phyloP scores from a whole-genome alignment of 2,113 vertebrate species.

The Piaya cayana region DNA sequence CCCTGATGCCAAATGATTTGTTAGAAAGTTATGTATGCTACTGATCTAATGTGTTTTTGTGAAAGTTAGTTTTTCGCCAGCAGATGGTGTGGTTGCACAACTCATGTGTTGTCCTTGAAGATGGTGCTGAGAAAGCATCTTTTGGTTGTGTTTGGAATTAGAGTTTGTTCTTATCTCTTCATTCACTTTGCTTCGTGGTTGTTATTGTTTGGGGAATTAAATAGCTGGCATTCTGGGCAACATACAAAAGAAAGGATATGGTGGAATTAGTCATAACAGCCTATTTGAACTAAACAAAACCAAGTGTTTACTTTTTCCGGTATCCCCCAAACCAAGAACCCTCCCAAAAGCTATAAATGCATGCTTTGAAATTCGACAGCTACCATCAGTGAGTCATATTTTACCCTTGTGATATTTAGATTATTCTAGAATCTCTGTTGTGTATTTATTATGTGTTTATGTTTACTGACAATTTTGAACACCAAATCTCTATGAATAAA shows the following conservation, averaged over 20 bases:
- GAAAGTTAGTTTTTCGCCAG: constrained; percentile 32
- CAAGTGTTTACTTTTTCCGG: not conserved
- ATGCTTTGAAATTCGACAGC: not conserved
- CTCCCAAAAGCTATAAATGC: not conserved
- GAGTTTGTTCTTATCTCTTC: not conserved
- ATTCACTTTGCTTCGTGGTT: not conserved
- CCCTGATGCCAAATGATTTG: not conserved
- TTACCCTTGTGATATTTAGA: not conserved
- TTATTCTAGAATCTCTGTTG: not conserved
- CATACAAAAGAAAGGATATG: not conserved
- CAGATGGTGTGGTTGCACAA: constrained; percentile 70
- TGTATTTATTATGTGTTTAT: not conserved
- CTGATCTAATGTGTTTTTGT: not conserved
- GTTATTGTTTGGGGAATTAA: not conserved
- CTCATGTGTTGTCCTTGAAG: fast-evolving
- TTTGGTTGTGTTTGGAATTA: not conserved
- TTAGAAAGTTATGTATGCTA: not conserved
- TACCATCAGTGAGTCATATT: not conserved
- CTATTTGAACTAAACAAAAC: not conserved
- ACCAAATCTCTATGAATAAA: not conserved
- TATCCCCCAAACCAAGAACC: too few relatives aligned
- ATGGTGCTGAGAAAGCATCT: not conserved
- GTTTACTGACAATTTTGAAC: not conserved
- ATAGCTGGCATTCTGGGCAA: not conserved
- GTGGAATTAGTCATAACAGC: not conserved